A percentile compares a stretch with the other conserved stretches of the same genome.
phyloP scores from a whole-genome alignment of 2,797 vertebrate genomes.

The Ctenochaetus hawaiiensis region DNA sequence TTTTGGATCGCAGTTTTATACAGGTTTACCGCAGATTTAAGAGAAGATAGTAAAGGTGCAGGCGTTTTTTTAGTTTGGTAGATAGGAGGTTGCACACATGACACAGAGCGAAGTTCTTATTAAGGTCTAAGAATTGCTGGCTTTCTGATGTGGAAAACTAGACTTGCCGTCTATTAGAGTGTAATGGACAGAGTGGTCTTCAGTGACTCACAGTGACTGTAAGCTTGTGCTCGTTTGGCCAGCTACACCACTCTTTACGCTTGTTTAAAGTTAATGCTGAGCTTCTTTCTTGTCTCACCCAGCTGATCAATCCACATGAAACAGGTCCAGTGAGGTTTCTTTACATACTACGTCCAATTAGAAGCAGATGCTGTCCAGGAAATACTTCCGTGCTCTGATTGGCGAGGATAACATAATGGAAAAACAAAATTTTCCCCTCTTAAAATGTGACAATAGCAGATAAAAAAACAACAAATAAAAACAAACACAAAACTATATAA shows the following conservation, averaged over 20 bases:
- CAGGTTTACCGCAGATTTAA: conserved; percentile 43
- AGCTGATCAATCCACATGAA: conserved; percentile 37
- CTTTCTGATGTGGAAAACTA: conserved; percentile 64
- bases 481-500: background rate
- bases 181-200: conserved; percentile 65
- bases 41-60: background rate
- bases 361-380: conserved; percentile 24
- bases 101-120: conserved; percentile 43
- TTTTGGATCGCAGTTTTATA: conserved; percentile 39
- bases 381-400: background rate
- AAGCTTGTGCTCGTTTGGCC: conserved; percentile 27
- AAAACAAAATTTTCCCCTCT: background rate
- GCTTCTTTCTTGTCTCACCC: conserved; percentile 44
- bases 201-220: conserved; percentile 45
- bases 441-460: background rate
- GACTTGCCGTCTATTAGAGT: conserved; percentile 67
- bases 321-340: conserved; percentile 25
- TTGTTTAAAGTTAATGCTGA: conserved; percentile 54
- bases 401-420: conserved; percentile 11
- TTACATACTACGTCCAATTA: conserved; percentile 58
- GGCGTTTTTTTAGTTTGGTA: conserved; percentile 2
- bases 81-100: conserved; percentile 44
- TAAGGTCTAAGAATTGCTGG: conserved; percentile 55
- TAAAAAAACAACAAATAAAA: background rate
- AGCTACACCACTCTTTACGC: conserved; percentile 36